phyloP scores from a whole-genome alignment of 2,113 vertebrate species.

The Scopus umbretta region DNA sequence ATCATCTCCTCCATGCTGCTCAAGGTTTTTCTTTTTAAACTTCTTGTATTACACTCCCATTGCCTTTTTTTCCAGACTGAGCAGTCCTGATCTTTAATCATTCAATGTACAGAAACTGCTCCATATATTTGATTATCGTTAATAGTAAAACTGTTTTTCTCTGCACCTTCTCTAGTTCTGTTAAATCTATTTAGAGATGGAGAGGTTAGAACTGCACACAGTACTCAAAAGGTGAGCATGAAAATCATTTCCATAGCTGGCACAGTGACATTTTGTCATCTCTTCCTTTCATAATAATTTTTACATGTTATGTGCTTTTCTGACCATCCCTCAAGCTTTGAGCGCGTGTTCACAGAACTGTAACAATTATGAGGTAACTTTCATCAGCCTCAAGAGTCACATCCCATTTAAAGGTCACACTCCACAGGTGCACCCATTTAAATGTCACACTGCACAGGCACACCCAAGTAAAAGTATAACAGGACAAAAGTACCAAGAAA shows the following conservation, averaged over 20 bases:
- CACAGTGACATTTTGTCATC: neutral
- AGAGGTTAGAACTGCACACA: neutral
- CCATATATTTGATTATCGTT: neutral
- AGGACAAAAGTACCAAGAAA: neutral
- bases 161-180: neutral
- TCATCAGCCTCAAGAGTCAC: neutral
- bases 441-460: neutral
- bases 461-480: neutral
- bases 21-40: neutral
- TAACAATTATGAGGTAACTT: neutral
- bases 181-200: neutral
- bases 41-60: neutral
- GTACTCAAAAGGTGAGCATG: neutral
- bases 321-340: neutral
- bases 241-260: neutral
- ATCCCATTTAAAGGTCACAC: neutral
- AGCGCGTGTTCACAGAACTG: neutral
- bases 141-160: neutral
- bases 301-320: neutral
- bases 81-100: neutral
- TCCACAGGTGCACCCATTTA: no score
- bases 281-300: neutral
- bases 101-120: neutral
- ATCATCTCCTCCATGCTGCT: neutral
- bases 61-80: neutral